Evolutionary conservation across 2,797 vertebrate species (phyloP).

Genomic region (Mormyrops boulengeri): DNA sequence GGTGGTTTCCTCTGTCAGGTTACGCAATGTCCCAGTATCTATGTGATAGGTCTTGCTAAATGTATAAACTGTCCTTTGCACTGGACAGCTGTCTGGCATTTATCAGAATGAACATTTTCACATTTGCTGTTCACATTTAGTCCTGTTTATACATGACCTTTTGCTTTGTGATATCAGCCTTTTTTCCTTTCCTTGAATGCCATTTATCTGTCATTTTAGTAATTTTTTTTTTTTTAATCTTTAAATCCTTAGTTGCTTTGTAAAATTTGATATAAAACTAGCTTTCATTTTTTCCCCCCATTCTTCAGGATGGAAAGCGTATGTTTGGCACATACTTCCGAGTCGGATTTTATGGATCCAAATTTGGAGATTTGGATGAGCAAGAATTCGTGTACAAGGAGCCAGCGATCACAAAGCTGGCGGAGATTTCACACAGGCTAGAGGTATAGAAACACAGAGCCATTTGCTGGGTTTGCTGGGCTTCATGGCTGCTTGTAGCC

Average conservation of each 20-base stretch:
- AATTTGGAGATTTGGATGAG: constrained; percentile 93
- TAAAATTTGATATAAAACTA: background rate
- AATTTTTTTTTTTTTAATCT: background rate
- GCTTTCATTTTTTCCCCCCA: background rate
- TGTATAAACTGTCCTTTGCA: background rate
- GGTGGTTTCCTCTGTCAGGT: constrained; percentile 10
- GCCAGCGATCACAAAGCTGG: constrained; percentile 93
- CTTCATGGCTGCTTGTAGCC: background rate
- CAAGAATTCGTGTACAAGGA: constrained; percentile 99
- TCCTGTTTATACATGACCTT: constrained; percentile 16
- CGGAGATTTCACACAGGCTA: constrained; percentile 92
- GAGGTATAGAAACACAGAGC: constrained; percentile 66
- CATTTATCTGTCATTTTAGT: background rate
- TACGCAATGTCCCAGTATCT: background rate
- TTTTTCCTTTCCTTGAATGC: constrained; percentile 4
- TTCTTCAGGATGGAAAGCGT: constrained; percentile 83
- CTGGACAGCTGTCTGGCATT: background rate
- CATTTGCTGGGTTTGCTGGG: background rate
- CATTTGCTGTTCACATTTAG: constrained; percentile 6
- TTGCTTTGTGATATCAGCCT: constrained; percentile 2
- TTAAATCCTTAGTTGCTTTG: background rate
- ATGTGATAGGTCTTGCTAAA: background rate
- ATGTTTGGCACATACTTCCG: constrained; percentile 99
- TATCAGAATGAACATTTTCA: constrained; percentile 16
- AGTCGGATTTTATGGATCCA: constrained; percentile 93